A percentile compares a stretch with the other conserved stretches of the same genome.
phyloP scores from a whole-genome alignment of 2,797 vertebrate genomes.

The Pelobates cultripes region DNA sequence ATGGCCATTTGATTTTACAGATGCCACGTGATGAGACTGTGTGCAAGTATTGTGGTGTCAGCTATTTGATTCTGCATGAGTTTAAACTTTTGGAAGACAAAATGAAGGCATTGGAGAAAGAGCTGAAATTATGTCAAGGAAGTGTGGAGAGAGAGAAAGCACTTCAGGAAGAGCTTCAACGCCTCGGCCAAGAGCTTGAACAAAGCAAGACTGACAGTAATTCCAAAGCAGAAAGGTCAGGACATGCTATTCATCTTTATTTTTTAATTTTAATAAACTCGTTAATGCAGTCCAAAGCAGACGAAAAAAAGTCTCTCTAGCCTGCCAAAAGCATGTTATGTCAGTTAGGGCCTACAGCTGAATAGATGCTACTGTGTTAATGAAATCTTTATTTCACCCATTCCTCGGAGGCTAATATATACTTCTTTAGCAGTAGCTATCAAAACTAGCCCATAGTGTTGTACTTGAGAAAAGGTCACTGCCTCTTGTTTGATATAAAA shows the following conservation, averaged over 20 bases:
- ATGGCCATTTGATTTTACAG: slow-evolving; percentile 60
- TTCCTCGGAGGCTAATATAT: slow-evolving; percentile 45
- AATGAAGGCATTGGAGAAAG: slow-evolving; percentile 75
- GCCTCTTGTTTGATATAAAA: slow-evolving; percentile 19
- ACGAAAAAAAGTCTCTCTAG: slow-evolving; percentile 23
- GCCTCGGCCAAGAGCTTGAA: slow-evolving; percentile 73
- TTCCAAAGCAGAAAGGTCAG: slow-evolving; percentile 83
- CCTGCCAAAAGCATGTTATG: slow-evolving; percentile 38
- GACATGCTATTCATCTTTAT: slow-evolving; percentile 49
- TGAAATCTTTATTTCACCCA: neutral
- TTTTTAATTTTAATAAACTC: slow-evolving; percentile 10
- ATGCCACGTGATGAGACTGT: slow-evolving; percentile 83
- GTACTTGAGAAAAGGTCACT: slow-evolving; percentile 42
- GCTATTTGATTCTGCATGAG: slow-evolving; percentile 89
- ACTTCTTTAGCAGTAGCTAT: slow-evolving; percentile 33
- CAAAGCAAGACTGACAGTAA: slow-evolving; percentile 69
- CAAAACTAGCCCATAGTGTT: slow-evolving; percentile 17
- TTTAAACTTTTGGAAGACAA: slow-evolving; percentile 83
- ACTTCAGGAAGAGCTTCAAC: slow-evolving; percentile 75
- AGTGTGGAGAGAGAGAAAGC: slow-evolving; percentile 75
- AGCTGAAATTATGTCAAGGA: slow-evolving; percentile 75
- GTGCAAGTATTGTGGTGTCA: slow-evolving; percentile 88
- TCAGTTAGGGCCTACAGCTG: slow-evolving; percentile 9
- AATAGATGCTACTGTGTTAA: slow-evolving; percentile 30
- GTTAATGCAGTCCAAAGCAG: slow-evolving; percentile 53